Conservation (phyloP, 2,797 vertebrate species). For the Myripristis jacobus region DNA sequence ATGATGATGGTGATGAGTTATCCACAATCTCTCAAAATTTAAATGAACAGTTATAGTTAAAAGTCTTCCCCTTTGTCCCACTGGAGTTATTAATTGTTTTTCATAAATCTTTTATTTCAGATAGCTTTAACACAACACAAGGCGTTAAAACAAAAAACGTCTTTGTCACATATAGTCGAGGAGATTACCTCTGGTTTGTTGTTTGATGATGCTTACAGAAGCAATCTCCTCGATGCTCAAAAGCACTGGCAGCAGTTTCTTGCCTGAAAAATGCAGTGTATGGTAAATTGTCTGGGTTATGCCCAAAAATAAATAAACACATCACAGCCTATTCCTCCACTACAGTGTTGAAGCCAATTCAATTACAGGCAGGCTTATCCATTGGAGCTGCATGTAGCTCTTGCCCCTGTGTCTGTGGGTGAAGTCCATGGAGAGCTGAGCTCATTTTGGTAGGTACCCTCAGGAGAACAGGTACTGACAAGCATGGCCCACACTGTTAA, state of each 20-base stretch:
- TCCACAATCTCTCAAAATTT: slow-evolving; percentile 1
- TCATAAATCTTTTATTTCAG: neutral
- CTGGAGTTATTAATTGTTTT: too few relatives aligned
- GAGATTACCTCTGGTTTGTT: neutral
- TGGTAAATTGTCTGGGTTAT: slow-evolving; percentile 42
- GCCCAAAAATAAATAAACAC: slow-evolving; percentile 55
- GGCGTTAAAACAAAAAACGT: neutral
- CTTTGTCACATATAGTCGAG: neutral
- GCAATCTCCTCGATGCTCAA: neutral
- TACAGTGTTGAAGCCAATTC: slow-evolving; percentile 56
- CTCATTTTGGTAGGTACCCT: slow-evolving; percentile 53
- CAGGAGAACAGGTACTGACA: slow-evolving; percentile 49
- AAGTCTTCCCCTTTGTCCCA: too few relatives aligned
- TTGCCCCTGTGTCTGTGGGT: slow-evolving; percentile 60
- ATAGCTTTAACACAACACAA: neutral
- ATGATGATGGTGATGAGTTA: too few relatives aligned
- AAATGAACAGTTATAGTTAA: neutral
- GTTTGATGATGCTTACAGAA: neutral
- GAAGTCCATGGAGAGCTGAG: slow-evolving; percentile 53
- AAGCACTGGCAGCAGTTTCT: slow-evolving; percentile 24
- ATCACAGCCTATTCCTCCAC: slow-evolving; percentile 46
- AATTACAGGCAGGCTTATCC: slow-evolving; percentile 62
- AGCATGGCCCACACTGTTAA: slow-evolving; percentile 29
- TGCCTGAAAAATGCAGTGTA: slow-evolving; percentile 25
- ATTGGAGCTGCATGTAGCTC: slow-evolving; percentile 49